Evolutionary conservation across 2,113 vertebrate species (phyloP).

Genomic region (Colaptes auratus): DNA sequence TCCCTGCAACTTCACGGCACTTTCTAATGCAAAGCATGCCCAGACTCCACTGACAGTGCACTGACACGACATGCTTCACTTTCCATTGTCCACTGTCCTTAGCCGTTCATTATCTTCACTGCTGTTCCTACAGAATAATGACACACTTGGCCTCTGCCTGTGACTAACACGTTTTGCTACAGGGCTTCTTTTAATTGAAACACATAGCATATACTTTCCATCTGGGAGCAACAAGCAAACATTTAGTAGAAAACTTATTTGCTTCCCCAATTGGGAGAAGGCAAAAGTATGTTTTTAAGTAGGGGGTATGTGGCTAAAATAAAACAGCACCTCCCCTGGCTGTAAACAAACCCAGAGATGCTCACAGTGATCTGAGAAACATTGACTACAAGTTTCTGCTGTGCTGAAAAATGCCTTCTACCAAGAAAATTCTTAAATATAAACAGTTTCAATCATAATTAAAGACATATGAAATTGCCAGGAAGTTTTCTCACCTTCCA

Average conservation of each 20-base stretch:
- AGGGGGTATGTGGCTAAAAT: background rate
- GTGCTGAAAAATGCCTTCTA: background rate
- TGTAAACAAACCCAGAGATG: background rate
- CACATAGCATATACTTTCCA: conserved; percentile 30
- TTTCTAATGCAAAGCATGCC: conserved; percentile 39
- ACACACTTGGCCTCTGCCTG: conserved; percentile 57
- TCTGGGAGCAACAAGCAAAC: conserved; percentile 58
- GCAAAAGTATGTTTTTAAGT: conserved; percentile 2
- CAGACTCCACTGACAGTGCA: conserved; percentile 37
- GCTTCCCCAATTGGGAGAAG: background rate
- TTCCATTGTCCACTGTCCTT: conserved; percentile 64
- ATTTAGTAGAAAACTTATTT: conserved; percentile 28
- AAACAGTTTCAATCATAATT: background rate
- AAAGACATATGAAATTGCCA: background rate
- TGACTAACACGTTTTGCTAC: conserved; percentile 61
- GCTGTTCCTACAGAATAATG: conserved; percentile 46
- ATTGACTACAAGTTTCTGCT: background rate
- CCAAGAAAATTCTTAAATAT: background rate
- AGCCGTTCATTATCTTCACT: conserved; percentile 67
- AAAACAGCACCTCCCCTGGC: background rate
- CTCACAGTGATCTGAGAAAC: background rate
- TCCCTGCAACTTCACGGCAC: conserved; percentile 19
- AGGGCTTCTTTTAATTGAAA: conserved; percentile 72
- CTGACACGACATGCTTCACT: conserved; percentile 62
- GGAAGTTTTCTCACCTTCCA: background rate